Evolutionary conservation across 30 jellyfish, hydroid and myxozoan species (phyloP).

Genomic region (Mastigias papua): DNA sequence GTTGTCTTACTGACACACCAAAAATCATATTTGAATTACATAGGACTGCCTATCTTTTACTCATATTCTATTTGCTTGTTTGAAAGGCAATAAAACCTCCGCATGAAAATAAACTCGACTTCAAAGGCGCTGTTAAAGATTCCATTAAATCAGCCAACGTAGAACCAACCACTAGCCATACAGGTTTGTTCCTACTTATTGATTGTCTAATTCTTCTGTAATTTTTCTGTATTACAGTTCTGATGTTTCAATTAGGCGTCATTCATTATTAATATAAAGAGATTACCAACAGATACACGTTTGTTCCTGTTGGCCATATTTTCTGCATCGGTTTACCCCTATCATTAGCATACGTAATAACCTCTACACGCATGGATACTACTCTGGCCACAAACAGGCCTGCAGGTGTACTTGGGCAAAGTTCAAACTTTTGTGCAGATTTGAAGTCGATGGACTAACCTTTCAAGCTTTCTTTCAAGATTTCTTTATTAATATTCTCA

Average conservation of each 20-base stretch:
- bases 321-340: too few relatives aligned
- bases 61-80: background rate
- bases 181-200: constrained; percentile 21
- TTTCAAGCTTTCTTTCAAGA: too few relatives aligned
- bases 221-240: background rate
- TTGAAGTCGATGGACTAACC: too few relatives aligned
- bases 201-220: background rate
- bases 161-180: constrained; percentile 51
- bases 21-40: background rate
- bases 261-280: background rate
- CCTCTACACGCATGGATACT: too few relatives aligned
- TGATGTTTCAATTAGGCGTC: background rate
- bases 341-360: too few relatives aligned
- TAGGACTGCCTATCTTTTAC: background rate
- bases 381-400: too few relatives aligned
- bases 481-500: too few relatives aligned
- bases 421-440: too few relatives aligned
- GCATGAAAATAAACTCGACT: background rate
- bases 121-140: constrained; percentile 48
- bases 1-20: too few relatives aligned
- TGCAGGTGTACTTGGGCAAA: too few relatives aligned
- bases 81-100: constrained; percentile 13
- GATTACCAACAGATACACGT: too few relatives aligned
- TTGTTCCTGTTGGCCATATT: too few relatives aligned
- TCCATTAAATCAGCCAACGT: constrained; percentile 57